phyloP scores from a whole-genome alignment of 2,113 vertebrate genomes.

The Pontoporia blainvillei region DNA sequence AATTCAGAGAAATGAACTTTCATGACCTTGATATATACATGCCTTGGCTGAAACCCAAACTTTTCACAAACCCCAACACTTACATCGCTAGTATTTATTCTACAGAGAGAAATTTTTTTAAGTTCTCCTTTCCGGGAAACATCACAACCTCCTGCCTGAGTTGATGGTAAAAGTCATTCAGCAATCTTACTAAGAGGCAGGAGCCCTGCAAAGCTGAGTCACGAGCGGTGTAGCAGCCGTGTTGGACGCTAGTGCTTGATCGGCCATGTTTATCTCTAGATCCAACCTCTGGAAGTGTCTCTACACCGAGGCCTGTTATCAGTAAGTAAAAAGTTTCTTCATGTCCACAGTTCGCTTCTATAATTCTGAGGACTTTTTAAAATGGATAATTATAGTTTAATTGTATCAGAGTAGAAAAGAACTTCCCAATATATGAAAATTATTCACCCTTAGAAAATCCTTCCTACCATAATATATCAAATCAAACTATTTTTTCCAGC shows the following conservation, averaged over 20 bases:
- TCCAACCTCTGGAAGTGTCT: neutral
- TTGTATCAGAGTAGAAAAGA: neutral
- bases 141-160: neutral
- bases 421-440: neutral
- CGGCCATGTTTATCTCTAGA: neutral
- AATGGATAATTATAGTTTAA: neutral
- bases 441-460: neutral
- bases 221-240: fast-evolving
- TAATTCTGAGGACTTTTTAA: neutral
- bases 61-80: neutral
- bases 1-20: neutral
- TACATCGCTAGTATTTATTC: neutral
- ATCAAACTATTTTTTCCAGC: neutral
- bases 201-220: neutral
- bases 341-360: neutral
- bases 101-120: neutral
- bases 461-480: neutral
- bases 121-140: neutral
- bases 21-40: neutral
- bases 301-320: too few relatives aligned
- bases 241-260: fast-evolving
- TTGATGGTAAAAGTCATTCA: neutral
- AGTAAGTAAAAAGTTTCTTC: neutral
- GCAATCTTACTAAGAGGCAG: neutral
- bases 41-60: neutral